Conservation (phyloP, 2,888 invertebrate genomes). For the Drosophila cognata region DNA sequence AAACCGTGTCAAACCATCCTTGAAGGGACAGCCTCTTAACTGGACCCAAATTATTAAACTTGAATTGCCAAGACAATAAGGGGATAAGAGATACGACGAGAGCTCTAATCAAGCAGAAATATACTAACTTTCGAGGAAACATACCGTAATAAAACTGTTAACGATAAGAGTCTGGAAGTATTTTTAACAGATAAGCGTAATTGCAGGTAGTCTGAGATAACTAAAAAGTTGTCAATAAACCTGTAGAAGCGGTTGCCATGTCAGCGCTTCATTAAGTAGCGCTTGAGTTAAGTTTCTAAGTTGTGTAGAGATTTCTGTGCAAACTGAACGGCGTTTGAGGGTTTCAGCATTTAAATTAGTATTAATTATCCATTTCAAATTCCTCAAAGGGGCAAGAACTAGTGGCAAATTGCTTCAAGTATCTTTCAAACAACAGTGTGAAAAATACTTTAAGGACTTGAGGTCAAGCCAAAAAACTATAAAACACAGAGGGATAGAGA, state of each 20-base stretch:
- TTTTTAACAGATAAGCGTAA: not conserved
- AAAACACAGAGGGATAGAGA: not conserved
- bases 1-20: not conserved
- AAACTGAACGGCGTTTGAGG: not conserved
- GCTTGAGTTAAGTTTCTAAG: not conserved
- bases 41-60: rapidly evolving
- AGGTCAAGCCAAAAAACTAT: not conserved
- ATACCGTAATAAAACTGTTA: not conserved
- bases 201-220: not conserved
- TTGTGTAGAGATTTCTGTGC: no score
- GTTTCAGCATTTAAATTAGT: not conserved
- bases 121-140: no score
- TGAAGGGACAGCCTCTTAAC: not conserved
- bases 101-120: not conserved
- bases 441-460: not conserved
- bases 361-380: not conserved
- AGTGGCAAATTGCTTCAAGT: not conserved
- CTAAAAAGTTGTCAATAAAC: not conserved
- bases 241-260: not conserved
- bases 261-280: not conserved
- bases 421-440: not conserved
- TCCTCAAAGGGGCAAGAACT: not conserved
- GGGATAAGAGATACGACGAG: not conserved
- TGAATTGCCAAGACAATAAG: not conserved
- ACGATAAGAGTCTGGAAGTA: not conserved